These are phyloP conservation scores for Poecile atricapillus DNA, from an alignment of 2,113 vertebrate species.

Conservation along the genomic window DNA sequence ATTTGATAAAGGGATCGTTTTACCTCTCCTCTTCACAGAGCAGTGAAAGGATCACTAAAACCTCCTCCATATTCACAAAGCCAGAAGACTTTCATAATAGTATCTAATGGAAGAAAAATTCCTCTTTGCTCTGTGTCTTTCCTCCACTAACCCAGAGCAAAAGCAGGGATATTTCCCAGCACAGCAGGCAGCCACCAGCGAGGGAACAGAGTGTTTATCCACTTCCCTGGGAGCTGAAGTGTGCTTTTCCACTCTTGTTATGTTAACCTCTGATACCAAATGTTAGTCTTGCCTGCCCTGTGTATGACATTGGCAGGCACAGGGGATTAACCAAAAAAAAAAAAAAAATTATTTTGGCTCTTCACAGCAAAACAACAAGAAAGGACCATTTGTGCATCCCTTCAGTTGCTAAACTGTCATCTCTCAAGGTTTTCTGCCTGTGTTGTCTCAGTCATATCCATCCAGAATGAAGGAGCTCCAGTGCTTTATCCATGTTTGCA, in stretches of 20 bases:
- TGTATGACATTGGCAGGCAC: background rate
- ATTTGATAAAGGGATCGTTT: background rate
- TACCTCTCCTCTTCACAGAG: background rate
- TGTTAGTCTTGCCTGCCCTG: background rate
- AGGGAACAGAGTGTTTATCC: background rate
- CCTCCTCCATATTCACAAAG: background rate
- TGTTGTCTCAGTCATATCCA: background rate
- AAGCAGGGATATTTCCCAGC: background rate
- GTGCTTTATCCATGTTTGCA: background rate
- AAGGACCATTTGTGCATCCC: background rate
- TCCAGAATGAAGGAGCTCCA: background rate
- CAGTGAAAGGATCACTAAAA: background rate
- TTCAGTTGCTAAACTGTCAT: background rate
- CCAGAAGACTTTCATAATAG: background rate
- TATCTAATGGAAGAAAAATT: background rate
- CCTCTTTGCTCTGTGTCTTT: background rate
- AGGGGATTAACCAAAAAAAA: background rate
- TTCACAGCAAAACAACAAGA: background rate
- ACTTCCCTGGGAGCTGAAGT: background rate
- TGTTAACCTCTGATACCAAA: constrained; percentile 6
- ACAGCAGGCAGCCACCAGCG: background rate
- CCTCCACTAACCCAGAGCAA: background rate
- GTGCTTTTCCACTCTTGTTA: background rate
- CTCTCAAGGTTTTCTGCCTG: background rate
- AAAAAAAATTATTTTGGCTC: background rate